Percentiles rank a stretch among this genome's conserved stretches.
Conservation (phyloP, 2,797 vertebrate genomes). For the Danio aesculapii region DNA sequence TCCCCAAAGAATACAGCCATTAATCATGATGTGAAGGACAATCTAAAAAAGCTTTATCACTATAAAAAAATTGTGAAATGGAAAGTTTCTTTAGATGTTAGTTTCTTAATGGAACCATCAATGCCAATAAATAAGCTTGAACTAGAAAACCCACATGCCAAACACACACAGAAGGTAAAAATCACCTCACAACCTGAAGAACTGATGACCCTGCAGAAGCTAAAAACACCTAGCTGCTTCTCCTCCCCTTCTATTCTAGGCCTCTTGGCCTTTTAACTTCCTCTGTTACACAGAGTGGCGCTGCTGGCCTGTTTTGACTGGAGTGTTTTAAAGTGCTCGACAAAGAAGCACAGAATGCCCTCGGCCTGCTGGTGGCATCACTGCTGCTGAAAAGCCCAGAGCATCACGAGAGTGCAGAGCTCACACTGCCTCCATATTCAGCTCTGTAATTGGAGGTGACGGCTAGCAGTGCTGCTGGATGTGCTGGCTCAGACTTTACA, state of each 20-base stretch:
- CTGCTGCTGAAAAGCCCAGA: conserved; percentile 37
- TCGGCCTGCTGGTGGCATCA: conserved; percentile 46
- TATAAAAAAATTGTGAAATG: no score
- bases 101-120: conserved; percentile 8
- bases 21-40: no score
- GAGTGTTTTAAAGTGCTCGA: conserved; percentile 33
- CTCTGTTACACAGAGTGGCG: conserved; percentile 45
- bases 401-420: conserved; percentile 39
- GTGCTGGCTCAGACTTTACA: conserved; percentile 59
- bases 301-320: conserved; percentile 51
- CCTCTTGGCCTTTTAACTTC: conserved; percentile 46
- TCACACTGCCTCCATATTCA: conserved; percentile 70
- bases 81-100: no score
- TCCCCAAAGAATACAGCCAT: no score
- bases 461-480: conserved; percentile 57
- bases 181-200: conserved; percentile 52
- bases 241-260: conserved; percentile 18
- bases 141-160: conserved; percentile 45
- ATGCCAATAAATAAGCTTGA: conserved; percentile 30
- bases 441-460: conserved; percentile 75
- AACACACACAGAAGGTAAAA: conserved; percentile 45
- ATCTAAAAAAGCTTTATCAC: no score
- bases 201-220: conserved; percentile 48
- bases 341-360: conserved; percentile 45
- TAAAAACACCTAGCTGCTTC: conserved; percentile 39